A percentile compares a stretch with the other conserved stretches of the same genome.
Evolutionary conservation across 2,888 invertebrate species (phyloP).

Genomic region (Euproctis similis): DNA sequence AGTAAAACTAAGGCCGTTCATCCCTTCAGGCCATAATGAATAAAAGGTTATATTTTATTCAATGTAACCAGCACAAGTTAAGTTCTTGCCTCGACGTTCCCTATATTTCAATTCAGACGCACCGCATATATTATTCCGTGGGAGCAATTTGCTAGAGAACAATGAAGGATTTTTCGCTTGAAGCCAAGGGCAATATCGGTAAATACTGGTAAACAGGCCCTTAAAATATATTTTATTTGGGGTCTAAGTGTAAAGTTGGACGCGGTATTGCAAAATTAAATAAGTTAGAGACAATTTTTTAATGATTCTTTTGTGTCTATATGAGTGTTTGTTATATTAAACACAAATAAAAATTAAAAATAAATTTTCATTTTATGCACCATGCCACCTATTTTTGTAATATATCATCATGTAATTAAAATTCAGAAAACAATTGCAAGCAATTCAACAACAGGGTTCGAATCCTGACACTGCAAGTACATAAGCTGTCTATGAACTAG

Average conservation of each 20-base stretch:
- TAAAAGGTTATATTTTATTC: conserved; percentile 29
- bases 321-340: too few relatives aligned
- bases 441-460: too few relatives aligned
- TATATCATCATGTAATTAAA: too few relatives aligned
- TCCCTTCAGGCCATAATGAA: conserved; percentile 22
- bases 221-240: conserved; percentile 26
- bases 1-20: conserved; percentile 18
- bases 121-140: conserved; percentile 43
- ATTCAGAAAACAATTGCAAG: too few relatives aligned
- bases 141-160: conserved; percentile 59
- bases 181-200: conserved; percentile 48
- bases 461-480: too few relatives aligned
- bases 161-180: conserved; percentile 62
- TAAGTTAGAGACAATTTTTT: too few relatives aligned
- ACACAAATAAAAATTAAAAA: too few relatives aligned
- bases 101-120: conserved; percentile 33
- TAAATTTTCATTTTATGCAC: too few relatives aligned
- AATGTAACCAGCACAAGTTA: conserved; percentile 20
- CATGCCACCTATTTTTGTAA: too few relatives aligned
- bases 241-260: conserved; percentile 25
- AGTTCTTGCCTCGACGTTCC: conserved; percentile 21
- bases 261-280: too few relatives aligned
- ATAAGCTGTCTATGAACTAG: too few relatives aligned
- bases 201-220: conserved; percentile 41
- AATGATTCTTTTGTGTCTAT: too few relatives aligned